phyloP scores from a whole-genome alignment of 2,797 vertebrate species.

The Hapalemur alaotrensis region DNA sequence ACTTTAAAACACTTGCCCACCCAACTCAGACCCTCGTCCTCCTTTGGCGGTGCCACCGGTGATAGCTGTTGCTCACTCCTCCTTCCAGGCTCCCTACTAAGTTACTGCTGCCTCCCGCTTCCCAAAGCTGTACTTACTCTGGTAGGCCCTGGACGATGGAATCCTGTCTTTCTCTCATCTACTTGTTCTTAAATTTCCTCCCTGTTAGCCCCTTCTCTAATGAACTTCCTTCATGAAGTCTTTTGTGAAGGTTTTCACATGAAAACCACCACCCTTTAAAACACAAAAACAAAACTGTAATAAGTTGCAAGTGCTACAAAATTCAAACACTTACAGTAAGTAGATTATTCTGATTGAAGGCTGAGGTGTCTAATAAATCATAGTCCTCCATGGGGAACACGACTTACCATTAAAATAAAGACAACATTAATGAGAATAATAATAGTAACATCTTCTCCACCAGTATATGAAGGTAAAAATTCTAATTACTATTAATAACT shows the following conservation, averaged over 20 bases:
- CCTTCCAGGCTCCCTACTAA: not conserved
- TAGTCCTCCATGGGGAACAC: not conserved
- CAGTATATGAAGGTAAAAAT: conserved; percentile 60
- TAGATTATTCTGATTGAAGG: conserved; percentile 23
- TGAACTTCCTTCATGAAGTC: not conserved
- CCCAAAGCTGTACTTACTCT: not conserved
- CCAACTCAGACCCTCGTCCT: not conserved
- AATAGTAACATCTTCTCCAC: conserved; percentile 29
- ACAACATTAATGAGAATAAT: conserved; percentile 58
- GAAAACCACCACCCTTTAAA: conserved; percentile 23
- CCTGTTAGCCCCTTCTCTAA: not conserved
- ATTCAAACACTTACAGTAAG: conserved; percentile 28
- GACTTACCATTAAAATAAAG: conserved; percentile 48
- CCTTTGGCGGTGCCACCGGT: not conserved
- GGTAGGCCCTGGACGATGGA: not conserved
- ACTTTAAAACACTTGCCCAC: not conserved
- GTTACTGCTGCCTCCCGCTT: not conserved
- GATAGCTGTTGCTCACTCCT: not conserved
- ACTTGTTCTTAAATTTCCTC: not conserved
- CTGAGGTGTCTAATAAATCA: conserved; percentile 35
- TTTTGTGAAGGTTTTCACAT: conserved; percentile 33
- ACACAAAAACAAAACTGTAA: conserved; percentile 53
- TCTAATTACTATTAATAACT: conserved; percentile 16
- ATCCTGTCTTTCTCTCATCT: not conserved
- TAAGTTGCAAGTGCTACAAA: conserved; percentile 8